Conservation (phyloP, 2,888 invertebrate species). For the Epicampocera succincta region DNA sequence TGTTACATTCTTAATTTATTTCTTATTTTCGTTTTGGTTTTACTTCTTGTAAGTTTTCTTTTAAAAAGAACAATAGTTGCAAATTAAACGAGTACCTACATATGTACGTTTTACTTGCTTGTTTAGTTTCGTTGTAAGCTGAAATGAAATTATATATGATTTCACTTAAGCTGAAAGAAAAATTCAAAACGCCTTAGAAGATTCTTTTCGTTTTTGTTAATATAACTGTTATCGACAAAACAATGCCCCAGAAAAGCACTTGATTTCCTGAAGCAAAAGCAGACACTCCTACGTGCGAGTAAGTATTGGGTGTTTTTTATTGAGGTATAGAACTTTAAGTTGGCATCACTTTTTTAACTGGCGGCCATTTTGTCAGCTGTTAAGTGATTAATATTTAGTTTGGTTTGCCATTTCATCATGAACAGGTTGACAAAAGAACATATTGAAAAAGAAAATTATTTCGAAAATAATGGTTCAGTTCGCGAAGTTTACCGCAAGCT, state of each 20-base stretch:
- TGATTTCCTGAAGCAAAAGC: constrained; percentile 56
- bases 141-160: constrained; percentile 43
- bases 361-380: too few relatives aligned
- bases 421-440: too few relatives aligned
- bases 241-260: constrained; percentile 61
- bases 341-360: too few relatives aligned
- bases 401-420: too few relatives aligned
- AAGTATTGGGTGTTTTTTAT: too few relatives aligned
- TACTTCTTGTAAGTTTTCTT: constrained; percentile 34
- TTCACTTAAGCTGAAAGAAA: constrained; percentile 36
- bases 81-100: constrained; percentile 7
- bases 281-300: neutral
- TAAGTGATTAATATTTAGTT: too few relatives aligned
- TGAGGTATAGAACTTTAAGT: too few relatives aligned
- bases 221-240: constrained; percentile 52
- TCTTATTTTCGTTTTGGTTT: constrained; percentile 6
- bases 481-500: too few relatives aligned
- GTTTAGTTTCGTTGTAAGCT: neutral
- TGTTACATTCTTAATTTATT: constrained; percentile 23
- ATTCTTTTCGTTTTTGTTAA: constrained; percentile 43
- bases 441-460: too few relatives aligned
- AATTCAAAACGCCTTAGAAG: constrained; percentile 21
- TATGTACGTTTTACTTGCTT: constrained; percentile 38
- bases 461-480: too few relatives aligned
- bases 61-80: constrained; percentile 26